phyloP scores from a whole-genome alignment of 2,113 vertebrate genomes.

The Macrotis lagotis region DNA sequence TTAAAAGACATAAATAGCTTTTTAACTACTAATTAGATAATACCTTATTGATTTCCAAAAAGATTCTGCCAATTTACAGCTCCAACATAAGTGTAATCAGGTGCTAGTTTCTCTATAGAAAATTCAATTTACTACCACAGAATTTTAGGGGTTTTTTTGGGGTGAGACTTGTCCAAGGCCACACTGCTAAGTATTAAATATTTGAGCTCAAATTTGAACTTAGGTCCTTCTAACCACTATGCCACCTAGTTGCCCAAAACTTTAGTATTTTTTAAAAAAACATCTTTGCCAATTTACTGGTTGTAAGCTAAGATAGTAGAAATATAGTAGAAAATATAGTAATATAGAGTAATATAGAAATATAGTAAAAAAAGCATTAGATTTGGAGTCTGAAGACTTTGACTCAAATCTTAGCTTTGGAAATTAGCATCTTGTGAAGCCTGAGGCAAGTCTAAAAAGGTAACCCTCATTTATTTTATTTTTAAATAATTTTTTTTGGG shows the following conservation, averaged over 20 bases:
- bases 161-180: too few relatives aligned
- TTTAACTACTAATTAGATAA: background rate
- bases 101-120: background rate
- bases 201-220: too few relatives aligned
- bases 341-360: too few relatives aligned
- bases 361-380: background rate
- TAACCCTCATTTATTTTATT: background rate
- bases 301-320: background rate
- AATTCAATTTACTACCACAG: background rate
- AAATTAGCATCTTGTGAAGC: background rate
- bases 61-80: background rate
- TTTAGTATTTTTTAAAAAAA: background rate
- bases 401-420: background rate
- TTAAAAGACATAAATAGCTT: background rate
- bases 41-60: background rate
- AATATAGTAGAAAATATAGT: background rate
- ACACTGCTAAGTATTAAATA: too few relatives aligned
- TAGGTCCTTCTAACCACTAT: too few relatives aligned
- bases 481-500: background rate
- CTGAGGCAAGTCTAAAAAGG: background rate
- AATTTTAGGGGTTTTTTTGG: too few relatives aligned
- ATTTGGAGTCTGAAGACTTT: background rate
- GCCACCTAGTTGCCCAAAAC: too few relatives aligned
- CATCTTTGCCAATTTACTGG: background rate
- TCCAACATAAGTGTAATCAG: background rate